Evolutionary conservation across 1,140 invertebrate species (phyloP).

Genomic region (Trissolcus basalis): DNA sequence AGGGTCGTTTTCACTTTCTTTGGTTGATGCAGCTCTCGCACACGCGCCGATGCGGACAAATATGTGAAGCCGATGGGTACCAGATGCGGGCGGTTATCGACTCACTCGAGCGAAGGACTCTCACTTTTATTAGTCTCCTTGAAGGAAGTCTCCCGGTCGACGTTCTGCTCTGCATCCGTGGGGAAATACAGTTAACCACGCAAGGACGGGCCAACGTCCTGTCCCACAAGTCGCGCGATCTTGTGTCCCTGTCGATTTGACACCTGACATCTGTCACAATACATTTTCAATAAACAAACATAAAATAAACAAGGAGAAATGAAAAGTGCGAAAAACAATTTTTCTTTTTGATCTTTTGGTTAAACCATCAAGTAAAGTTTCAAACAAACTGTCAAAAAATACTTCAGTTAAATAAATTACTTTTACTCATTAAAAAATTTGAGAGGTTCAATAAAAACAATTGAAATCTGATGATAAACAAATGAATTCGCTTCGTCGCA

Average conservation of each 20-base stretch:
- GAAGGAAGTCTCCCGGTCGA: conserved; percentile 69
- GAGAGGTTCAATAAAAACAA: too few species aligned
- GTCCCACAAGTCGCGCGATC: conserved; percentile 55
- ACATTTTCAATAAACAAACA: not conserved
- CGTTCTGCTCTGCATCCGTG: conserved; percentile 70
- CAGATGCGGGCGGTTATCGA: conserved; percentile 61
- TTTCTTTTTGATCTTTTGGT: too few species aligned
- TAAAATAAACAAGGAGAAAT: not conserved
- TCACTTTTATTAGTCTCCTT: conserved; percentile 73
- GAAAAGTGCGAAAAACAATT: not conserved
- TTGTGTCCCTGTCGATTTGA: conserved; percentile 18
- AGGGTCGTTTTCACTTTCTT: conserved; percentile 57
- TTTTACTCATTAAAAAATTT: too few species aligned
- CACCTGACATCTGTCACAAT: conserved; percentile 16
- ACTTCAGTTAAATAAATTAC: too few species aligned
- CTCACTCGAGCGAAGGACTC: conserved; percentile 67
- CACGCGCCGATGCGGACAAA: conserved; percentile 50
- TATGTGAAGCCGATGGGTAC: conserved; percentile 54
- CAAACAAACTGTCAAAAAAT: too few species aligned
- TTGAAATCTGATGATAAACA: not conserved
- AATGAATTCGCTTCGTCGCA: too few species aligned
- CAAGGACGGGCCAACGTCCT: conserved; percentile 71
- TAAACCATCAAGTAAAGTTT: too few species aligned
- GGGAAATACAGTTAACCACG: conserved; percentile 71
- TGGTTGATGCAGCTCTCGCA: conserved; percentile 19